Evolutionary conservation across 2,888 invertebrate genomes (phyloP).

Genomic region (Pardosa pseudoannulata): DNA sequence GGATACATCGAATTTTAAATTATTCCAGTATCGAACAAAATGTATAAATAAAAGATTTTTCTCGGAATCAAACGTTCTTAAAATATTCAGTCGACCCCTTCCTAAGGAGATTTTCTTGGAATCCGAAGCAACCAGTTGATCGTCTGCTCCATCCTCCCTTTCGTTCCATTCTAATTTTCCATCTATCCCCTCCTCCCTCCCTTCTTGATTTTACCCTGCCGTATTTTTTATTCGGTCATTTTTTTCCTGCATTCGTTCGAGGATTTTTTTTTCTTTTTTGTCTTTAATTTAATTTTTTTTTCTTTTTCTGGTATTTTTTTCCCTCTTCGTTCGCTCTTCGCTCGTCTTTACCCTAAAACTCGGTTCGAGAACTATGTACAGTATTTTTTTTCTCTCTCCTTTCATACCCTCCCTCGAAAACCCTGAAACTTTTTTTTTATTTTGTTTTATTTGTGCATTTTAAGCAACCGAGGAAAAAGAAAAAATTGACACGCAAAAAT

Average conservation of each 20-base stretch:
- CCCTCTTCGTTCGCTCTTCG: constrained; percentile 16
- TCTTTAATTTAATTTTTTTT: constrained; percentile 20
- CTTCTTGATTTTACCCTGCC: neutral
- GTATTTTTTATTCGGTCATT: neutral
- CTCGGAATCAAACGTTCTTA: neutral
- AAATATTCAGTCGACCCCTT: constrained; percentile 35
- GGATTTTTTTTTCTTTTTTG: neutral
- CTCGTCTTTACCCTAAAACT: constrained; percentile 46
- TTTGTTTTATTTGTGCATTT: constrained; percentile 35
- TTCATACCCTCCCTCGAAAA: neutral
- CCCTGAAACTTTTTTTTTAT: neutral
- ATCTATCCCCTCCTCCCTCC: constrained; percentile 13
- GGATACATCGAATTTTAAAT: neutral
- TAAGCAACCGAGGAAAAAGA: neutral
- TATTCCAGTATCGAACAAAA: neutral
- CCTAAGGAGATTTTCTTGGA: constrained; percentile 14
- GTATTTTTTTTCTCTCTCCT: constrained; percentile 30
- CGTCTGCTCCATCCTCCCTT: constrained; percentile 36
- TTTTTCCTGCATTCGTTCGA: neutral
- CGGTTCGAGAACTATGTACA: constrained; percentile 28
- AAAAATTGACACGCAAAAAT: too few species aligned
- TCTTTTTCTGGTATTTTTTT: constrained; percentile 5
- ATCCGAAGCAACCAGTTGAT: constrained; percentile 63
- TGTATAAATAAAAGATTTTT: neutral
- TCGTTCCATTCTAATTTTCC: constrained; percentile 63